Evolutionary conservation across 1,140 invertebrate species (phyloP), one percentile per base, ranked within the genome.

Genomic region (Pseudomyrmex dendroicus): DNA sequence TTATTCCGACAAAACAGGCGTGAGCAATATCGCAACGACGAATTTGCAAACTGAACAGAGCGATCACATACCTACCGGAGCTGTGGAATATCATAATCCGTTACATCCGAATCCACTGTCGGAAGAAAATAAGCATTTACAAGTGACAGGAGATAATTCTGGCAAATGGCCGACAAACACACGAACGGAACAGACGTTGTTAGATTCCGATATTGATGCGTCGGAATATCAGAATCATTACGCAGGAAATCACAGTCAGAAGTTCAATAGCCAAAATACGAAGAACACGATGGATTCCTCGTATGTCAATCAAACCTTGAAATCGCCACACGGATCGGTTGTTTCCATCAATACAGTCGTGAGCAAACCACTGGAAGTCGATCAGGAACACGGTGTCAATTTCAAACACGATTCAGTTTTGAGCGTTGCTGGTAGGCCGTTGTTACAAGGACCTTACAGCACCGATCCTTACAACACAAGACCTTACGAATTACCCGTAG

Each of bases 21-120:
- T 8, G 72, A 35, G 50, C 78, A 70, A 57, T 50, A 25, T 12
- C 3, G 3, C 20, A 48, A 62, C 7, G 44, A 2, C 62, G 48
- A 82, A 73, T 57, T 84, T 78, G 22, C 89, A 83, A 52, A 77
- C 44, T 15, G 84, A 77, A 9, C 67, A 78, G 15, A 88, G 44
- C 12, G 84, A 92, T 46, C 78, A 92, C 17, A 13, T 91, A 0
- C 89, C 92, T 4, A 92, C 88, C 12, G 91, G 90, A 22, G 91
- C 91, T 10, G 64, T 91, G 5, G 91, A 92, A 22, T 92, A 93
- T 61, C 91, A 92, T 56, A 93, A 93, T 90, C 93, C 93, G 4
- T 89, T 82, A 7, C 87, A 92, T 76, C 80, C 90, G 2, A 90
- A 92, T 64, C 67, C 74, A 44, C 85, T 85, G 61, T 35, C 67